Evolutionary conservation across 2,888 invertebrate species (phyloP).

Genomic region (Aphidius colemani): DNA sequence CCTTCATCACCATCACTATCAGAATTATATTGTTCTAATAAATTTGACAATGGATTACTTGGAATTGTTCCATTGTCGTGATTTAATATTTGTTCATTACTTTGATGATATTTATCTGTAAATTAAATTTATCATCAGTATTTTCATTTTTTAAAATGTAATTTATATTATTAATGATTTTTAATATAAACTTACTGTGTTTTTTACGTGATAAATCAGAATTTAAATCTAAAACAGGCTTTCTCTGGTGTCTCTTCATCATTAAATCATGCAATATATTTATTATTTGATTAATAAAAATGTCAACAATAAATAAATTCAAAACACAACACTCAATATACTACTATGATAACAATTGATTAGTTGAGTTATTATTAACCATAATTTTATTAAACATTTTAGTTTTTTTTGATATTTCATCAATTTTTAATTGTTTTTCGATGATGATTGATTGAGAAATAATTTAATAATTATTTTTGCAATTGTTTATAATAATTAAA

Average conservation of each 20-base stretch:
- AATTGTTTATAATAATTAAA: too few species aligned
- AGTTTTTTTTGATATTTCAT: too few species aligned
- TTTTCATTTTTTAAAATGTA: background rate
- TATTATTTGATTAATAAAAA: background rate
- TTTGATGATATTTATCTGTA: constrained; percentile 6
- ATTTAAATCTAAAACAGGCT: constrained; percentile 9
- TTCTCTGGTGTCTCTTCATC: constrained; percentile 17
- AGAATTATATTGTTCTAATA: constrained; percentile 55
- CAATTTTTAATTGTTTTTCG: too few species aligned
- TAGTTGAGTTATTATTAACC: too few species aligned
- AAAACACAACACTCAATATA: too few species aligned
- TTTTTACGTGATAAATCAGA: background rate
- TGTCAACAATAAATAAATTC: too few species aligned
- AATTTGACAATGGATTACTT: constrained; percentile 50
- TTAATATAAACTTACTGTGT: background rate
- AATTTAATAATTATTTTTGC: too few species aligned
- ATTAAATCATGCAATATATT: background rate
- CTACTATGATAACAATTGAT: too few species aligned
- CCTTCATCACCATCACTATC: constrained; percentile 55
- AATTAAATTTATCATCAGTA: background rate
- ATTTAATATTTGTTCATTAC: background rate
- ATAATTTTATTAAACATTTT: too few species aligned
- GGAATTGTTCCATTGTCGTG: constrained; percentile 37
- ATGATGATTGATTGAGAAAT: too few species aligned
- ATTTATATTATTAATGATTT: background rate